Base-by-base conservation (phyloP, 2,888 invertebrate genomes). In the Drosophila austrosaltans region DNA sequence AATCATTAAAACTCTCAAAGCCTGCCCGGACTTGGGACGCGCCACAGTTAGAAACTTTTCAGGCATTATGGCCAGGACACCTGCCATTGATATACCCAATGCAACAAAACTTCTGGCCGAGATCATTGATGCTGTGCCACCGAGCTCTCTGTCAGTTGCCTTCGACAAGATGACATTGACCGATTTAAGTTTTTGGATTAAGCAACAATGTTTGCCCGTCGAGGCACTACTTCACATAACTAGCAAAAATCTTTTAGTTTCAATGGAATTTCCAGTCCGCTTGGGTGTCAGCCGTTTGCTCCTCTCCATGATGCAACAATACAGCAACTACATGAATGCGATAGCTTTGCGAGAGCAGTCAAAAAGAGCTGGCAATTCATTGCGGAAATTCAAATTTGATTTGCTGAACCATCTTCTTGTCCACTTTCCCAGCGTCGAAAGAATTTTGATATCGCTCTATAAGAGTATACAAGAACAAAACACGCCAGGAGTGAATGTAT, bases 11-110 rank as follows among this genome's bases (percentile, higher is more conserved):
- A 95, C 96, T 61, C 92, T 96, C 67, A 91, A 92, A 61, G 94
- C 94, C 40, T 96, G 96, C 90, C 96, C 96, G 0, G 96, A 96
- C 90, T 92, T 96, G 61, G 94, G 95, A 16, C 94, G 95, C 90
- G 93, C 94, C 2, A 92, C 95, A 12, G 93, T 96, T 79, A 92
- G 85, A 62, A 93, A 94, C 42, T 93, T 95, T 10, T 95, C 95
- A 69, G 92, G 93, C 1, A 94, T 94, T 83, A 95, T 95, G 0
- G 92, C 76, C 3, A 81, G 78, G n/a, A 77, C 82, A 3, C 8
- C 68, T 0, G 0, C 20, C 0, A 40, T 25, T 0, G 75, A 78
- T 86, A 82, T 89, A 84, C 44, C 91, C 78, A 25, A 58, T 0
- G 79, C 80, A 4, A 72, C 77, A 3, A 64, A 81, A 2, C 85